Evolutionary conservation across 1,140 invertebrate genomes (phyloP).

Genomic region (Drosophila mauritiana): DNA sequence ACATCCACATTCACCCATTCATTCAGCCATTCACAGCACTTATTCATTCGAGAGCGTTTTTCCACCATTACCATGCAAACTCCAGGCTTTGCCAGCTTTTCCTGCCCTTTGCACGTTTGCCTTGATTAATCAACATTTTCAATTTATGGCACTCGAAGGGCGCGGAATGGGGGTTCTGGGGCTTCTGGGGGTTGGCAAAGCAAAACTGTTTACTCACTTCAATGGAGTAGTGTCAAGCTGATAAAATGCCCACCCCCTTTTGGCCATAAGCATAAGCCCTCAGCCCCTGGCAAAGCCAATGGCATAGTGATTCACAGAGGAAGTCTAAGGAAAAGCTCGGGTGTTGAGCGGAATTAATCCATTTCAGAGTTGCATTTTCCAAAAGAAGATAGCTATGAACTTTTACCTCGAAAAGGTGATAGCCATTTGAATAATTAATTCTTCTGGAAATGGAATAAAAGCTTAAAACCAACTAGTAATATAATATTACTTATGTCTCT

Average conservation of each 20-base stretch:
- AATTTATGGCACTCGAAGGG: slow-evolving; percentile 71
- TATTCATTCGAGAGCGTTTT: slow-evolving; percentile 59
- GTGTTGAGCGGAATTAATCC: not conserved
- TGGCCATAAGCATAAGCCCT: slow-evolving; percentile 3
- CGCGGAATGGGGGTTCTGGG: not conserved
- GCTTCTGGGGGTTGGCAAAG: slow-evolving; percentile 37
- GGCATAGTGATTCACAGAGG: slow-evolving; percentile 13
- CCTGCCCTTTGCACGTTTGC: slow-evolving; percentile 45
- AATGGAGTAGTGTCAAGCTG: slow-evolving; percentile 69
- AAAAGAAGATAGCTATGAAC: not conserved
- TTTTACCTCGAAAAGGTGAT: too few species aligned
- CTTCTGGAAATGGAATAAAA: not conserved
- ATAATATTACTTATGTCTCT: too few species aligned
- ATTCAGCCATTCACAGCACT: slow-evolving; percentile 46
- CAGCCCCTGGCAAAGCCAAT: not conserved
- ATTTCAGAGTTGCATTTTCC: not conserved
- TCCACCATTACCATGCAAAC: slow-evolving; percentile 52
- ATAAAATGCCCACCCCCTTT: slow-evolving; percentile 48
- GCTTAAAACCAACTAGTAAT: not conserved
- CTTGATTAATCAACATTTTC: slow-evolving; percentile 81
- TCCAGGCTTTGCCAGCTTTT: not conserved
- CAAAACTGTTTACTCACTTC: slow-evolving; percentile 80
- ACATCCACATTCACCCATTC: slow-evolving; percentile 8
- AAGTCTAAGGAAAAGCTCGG: not conserved
- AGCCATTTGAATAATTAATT: too few species aligned